phyloP scores from a whole-genome alignment of 2,113 vertebrate species.

The Notiomystis cincta region DNA sequence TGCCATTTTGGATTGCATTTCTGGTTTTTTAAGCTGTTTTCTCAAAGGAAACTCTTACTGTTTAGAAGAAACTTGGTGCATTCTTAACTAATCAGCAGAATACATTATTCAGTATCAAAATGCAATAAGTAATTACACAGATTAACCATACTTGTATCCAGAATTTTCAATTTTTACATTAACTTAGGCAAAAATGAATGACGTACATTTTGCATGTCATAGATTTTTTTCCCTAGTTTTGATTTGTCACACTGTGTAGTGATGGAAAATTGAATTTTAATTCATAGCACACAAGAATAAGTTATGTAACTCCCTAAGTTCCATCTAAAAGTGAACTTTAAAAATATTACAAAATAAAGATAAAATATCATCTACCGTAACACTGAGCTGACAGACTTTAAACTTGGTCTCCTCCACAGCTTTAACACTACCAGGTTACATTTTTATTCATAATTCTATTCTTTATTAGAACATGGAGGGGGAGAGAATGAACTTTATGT shows the following conservation, averaged over 20 bases:
- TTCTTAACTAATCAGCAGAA: background rate
- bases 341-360: background rate
- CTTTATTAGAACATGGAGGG: background rate
- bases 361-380: background rate
- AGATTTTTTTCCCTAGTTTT: background rate
- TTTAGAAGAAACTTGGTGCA: background rate
- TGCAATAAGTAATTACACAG: background rate
- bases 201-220: background rate
- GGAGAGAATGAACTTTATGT: background rate
- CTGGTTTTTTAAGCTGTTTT: background rate
- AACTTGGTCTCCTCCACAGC: background rate
- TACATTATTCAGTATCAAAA: background rate
- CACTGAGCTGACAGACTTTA: background rate
- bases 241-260: background rate
- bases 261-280: background rate
- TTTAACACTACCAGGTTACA: background rate
- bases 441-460: slow-evolving; percentile 15
- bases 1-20: background rate
- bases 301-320: background rate
- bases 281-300: background rate
- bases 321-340: background rate
- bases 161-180: background rate
- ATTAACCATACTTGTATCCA: background rate
- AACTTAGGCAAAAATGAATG: background rate
- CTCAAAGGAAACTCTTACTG: background rate